Percentiles rank a stretch among this genome's conserved stretches.
Conservation (phyloP, 1,140 invertebrate genomes). For the Cotesia chilonis region DNA sequence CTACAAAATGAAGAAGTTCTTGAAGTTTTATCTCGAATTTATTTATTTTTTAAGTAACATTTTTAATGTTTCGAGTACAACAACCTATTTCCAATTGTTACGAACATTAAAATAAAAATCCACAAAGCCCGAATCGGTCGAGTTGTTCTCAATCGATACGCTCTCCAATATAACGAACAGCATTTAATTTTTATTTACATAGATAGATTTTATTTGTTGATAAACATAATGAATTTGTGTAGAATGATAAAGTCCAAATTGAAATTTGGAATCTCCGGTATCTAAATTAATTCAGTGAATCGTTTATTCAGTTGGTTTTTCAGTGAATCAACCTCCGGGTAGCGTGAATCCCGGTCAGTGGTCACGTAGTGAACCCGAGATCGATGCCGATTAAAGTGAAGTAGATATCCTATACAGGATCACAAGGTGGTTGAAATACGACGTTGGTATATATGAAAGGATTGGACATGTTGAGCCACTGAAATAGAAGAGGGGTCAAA, state of each 20-base stretch:
- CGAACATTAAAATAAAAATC: no score
- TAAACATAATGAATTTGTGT: neutral
- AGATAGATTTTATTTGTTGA: neutral
- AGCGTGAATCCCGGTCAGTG: conserved; percentile 30
- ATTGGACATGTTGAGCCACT: neutral
- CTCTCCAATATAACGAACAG: no score
- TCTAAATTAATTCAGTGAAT: conserved; percentile 34
- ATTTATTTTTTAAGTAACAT: no score
- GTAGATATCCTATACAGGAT: conserved; percentile 3
- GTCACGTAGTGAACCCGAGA: conserved; percentile 35
- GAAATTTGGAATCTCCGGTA: conserved; percentile 26
- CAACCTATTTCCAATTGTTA: no score
- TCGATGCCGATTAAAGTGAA: conserved; percentile 36
- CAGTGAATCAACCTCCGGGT: conserved; percentile 10
- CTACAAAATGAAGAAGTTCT: no score
- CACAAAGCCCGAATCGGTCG: no score
- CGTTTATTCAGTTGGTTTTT: conserved; percentile 34
- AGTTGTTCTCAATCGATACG: no score
- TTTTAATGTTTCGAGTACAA: no score
- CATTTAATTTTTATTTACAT: neutral
- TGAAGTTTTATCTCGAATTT: no score
- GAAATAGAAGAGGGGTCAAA: neutral
- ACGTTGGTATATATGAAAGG: neutral
- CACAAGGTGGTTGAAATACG: no score
- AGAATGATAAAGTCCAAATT: neutral